Conservation (phyloP, 2,888 invertebrate species). For the Galeruca laticollis region DNA sequence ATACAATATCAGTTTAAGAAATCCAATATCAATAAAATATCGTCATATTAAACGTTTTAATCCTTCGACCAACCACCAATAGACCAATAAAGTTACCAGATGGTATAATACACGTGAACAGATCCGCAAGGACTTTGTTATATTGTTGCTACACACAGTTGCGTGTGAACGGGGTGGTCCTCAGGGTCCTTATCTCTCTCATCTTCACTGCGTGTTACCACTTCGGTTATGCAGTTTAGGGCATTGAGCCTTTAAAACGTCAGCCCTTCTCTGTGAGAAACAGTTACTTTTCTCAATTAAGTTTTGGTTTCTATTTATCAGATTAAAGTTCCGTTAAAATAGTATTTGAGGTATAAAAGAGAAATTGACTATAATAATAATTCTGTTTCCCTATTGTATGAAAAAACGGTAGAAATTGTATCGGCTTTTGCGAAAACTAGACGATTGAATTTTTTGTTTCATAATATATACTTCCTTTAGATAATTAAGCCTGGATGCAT, state of each 20-base stretch:
- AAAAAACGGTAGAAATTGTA: too few relatives aligned
- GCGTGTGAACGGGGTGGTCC: slow-evolving; percentile 61
- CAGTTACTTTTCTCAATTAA: slow-evolving; percentile 42
- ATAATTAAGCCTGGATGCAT: too few relatives aligned
- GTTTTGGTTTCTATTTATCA: slow-evolving; percentile 7
- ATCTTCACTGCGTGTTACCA: slow-evolving; percentile 56
- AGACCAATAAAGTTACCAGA: slow-evolving; percentile 21
- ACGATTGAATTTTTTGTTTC: too few relatives aligned
- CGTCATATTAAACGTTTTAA: background rate
- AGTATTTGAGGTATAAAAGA: background rate
- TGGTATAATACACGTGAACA: slow-evolving; percentile 30
- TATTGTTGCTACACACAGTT: slow-evolving; percentile 42
- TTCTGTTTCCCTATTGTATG: too few relatives aligned
- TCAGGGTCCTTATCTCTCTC: slow-evolving; percentile 54
- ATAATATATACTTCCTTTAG: too few relatives aligned
- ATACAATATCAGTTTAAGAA: too few relatives aligned
- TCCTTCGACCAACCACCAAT: slow-evolving; percentile 10
- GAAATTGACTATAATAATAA: too few relatives aligned
- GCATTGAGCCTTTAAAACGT: slow-evolving; percentile 47
- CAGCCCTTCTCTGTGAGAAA: slow-evolving; percentile 52
- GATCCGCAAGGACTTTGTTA: slow-evolving; percentile 20
- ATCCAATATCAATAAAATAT: background rate
- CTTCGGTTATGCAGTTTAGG: slow-evolving; percentile 57
- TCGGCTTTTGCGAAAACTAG: too few relatives aligned
- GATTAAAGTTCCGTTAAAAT: slow-evolving; percentile 1